These are phyloP conservation scores for Philereme vetulata DNA, from an alignment of 2,888 invertebrate species.

Conservation along the genomic window DNA sequence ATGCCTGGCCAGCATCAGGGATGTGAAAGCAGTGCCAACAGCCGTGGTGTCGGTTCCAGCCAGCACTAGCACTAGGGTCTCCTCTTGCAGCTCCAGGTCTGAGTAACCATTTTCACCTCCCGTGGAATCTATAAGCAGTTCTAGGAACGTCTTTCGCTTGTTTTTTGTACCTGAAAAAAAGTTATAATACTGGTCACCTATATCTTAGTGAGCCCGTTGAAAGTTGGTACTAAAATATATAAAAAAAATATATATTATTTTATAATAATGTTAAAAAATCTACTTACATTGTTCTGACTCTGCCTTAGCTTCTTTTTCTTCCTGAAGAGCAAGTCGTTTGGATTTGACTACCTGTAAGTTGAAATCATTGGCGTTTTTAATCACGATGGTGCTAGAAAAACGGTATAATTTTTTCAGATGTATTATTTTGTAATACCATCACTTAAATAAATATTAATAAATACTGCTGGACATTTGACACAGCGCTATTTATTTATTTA, in stretches of 20 bases:
- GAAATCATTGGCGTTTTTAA: too few relatives aligned
- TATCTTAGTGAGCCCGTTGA: too few relatives aligned
- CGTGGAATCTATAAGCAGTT: conserved; percentile 49
- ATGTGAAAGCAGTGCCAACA: conserved; percentile 47
- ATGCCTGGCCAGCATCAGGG: conserved; percentile 49
- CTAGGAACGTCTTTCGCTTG: conserved; percentile 47
- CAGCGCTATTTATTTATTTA: too few relatives aligned
- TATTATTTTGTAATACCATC: too few relatives aligned
- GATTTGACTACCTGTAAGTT: conserved; percentile 38
- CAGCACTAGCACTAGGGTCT: conserved; percentile 48
- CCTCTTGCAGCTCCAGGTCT: conserved; percentile 52
- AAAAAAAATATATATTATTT: too few relatives aligned
- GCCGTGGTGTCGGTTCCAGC: conserved; percentile 63
- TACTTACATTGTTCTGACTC: conserved; percentile 26
- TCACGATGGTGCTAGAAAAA: too few relatives aligned
- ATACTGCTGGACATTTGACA: too few relatives aligned
- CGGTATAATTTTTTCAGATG: too few relatives aligned
- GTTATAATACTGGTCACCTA: too few relatives aligned
- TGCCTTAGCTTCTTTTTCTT: conserved; percentile 26
- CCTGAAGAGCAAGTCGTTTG: conserved; percentile 41
- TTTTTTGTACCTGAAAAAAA: conserved; percentile 31
- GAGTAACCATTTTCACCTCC: conserved; percentile 41
- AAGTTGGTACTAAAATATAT: too few relatives aligned
- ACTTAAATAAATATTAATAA: too few relatives aligned
- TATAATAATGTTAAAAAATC: too few relatives aligned